Conservation (phyloP, 2,797 vertebrate genomes). For the Psittacula derbiana region DNA sequence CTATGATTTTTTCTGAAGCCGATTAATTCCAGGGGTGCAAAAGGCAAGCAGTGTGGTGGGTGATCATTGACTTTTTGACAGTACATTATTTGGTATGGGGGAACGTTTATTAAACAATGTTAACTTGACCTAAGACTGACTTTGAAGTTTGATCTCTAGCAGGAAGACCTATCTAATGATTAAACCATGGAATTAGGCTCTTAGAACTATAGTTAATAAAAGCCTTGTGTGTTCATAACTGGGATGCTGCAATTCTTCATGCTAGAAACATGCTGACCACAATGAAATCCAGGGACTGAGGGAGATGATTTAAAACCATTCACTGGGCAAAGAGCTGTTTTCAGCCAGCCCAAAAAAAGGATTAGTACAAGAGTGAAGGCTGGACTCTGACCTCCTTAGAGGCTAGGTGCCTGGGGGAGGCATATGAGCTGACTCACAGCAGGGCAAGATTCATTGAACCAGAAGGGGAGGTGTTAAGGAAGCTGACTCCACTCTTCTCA, state of each 20-base stretch:
- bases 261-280: conserved; percentile 32
- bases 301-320: conserved; percentile 25
- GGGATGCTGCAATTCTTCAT: conserved; percentile 48
- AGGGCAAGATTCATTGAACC: conserved; percentile 19
- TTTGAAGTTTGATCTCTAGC: conserved; percentile 54
- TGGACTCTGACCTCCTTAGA: conserved; percentile 16
- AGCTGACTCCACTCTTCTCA: conserved; percentile 7
- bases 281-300: conserved; percentile 10
- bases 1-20: not conserved
- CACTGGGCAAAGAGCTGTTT: not conserved
- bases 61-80: not conserved
- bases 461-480: not conserved
- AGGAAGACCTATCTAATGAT: conserved; percentile 54
- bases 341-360: not conserved
- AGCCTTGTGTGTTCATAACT: not conserved
- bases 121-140: conserved; percentile 49
- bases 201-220: conserved; percentile 27
- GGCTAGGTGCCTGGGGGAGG: not conserved
- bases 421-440: not conserved
- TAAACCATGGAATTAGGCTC: conserved; percentile 51
- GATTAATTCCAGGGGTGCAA: not conserved
- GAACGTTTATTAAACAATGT: conserved; percentile 20
- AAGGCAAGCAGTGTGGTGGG: not conserved
- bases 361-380: not conserved
- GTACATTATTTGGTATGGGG: not conserved